Evolutionary conservation across 1,140 invertebrate genomes (phyloP), one percentile per base, ranked within the genome.

Genomic region (Luehdorfia chinensis): DNA sequence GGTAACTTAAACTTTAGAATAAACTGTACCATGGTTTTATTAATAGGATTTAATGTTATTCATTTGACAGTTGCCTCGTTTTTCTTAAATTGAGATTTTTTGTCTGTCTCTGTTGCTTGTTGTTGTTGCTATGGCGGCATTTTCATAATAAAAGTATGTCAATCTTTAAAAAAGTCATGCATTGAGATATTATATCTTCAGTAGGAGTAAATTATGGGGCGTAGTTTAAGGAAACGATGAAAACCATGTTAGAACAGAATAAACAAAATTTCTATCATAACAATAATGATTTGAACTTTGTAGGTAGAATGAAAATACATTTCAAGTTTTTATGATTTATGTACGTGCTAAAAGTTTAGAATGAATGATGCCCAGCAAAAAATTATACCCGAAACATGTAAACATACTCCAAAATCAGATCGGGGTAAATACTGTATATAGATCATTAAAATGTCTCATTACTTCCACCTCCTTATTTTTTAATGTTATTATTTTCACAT

Each of bases 121-220:
- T 23, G 13, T n/a, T 7, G 68, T 76, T 76, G 70, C 73, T 62
- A 76, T 74, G 68, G 73, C 70, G 73, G 54, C 59, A 66, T 61
- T 56, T 76, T 71, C 54, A 34, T 55, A 59, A 47, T 56, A 54
- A 52, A 53, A 46, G 39, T 25, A 12, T 12, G 11, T 33, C 31
- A 33, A 49, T 47, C 37, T 50, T 39, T 39, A 37, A 33, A 11
- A 41, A 47, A 39, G 44, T 41, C 23, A 41, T 41, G 36, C 8
- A 9, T 41, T 39, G 4, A 12, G 12, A 13, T 1, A 23, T 39
- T 39, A 7, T 39, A 14, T 7, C n/a, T 27, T 27, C n/a, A 27
- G 1, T 23, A 23, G 4, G 39, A 9, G 12, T 16, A 60, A 55
- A 48, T 50, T 50, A 56, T 53, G 49, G 43, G 11, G 44, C 34